phyloP scores from a whole-genome alignment of 2,888 invertebrate genomes.

The Caenorhabditis virilis region DNA sequence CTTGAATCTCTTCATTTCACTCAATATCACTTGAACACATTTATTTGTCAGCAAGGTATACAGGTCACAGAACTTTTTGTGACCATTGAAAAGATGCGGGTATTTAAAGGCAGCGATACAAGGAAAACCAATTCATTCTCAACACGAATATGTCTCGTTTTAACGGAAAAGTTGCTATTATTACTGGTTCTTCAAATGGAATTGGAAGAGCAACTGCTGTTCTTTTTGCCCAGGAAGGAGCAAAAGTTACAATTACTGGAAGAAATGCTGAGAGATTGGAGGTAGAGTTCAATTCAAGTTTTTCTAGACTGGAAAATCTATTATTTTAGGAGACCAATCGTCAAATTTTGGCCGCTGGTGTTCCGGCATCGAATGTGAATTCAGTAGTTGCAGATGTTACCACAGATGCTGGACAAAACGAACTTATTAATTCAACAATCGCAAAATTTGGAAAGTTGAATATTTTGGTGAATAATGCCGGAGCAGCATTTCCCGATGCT shows the following conservation, averaged over 20 bases:
- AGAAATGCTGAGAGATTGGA: slow-evolving; percentile 5
- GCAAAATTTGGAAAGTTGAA: slow-evolving; percentile 16
- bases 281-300: not conserved
- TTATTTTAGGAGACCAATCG: not conserved
- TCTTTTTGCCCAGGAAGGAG: slow-evolving; percentile 4
- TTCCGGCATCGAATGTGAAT: slow-evolving; percentile 8
- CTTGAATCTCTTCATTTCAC: no score
- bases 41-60: no score
- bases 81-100: no score
- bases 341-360: not conserved
- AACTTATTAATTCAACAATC: slow-evolving; percentile 11
- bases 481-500: slow-evolving; percentile 8
- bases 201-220: slow-evolving; percentile 7
- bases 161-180: slow-evolving; percentile 1
- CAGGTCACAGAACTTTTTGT: no score
- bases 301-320: not conserved
- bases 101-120: no score
- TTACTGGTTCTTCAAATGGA: slow-evolving; percentile 7
- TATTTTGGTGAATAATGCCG: slow-evolving; percentile 26
- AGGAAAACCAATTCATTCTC: no score
- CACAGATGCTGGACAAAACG: slow-evolving; percentile 6
- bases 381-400: slow-evolving; percentile 8
- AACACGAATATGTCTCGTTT: slow-evolving; percentile 3
- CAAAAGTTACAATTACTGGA: slow-evolving; percentile 12
- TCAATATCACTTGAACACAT: no score